Conservation (phyloP, 2,113 vertebrate genomes). For the Gopherus evgoodei region DNA sequence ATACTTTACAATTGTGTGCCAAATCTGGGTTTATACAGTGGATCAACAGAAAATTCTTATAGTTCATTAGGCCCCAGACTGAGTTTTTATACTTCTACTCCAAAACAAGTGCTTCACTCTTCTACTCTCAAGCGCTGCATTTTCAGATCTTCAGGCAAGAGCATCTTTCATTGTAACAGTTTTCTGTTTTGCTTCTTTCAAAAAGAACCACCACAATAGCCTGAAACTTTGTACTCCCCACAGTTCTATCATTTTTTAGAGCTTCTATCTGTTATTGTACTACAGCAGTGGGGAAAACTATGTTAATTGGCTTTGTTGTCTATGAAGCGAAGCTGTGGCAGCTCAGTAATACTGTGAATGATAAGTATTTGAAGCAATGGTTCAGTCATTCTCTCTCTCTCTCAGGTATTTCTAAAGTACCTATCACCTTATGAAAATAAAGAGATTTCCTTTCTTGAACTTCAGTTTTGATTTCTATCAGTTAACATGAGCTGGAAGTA, state of each 20-base stretch:
- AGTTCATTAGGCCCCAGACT: background rate
- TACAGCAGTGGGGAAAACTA: background rate
- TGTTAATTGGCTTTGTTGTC: background rate
- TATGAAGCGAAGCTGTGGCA: background rate
- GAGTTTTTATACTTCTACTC: background rate
- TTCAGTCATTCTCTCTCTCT: background rate
- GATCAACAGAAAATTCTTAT: background rate
- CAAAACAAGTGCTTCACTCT: background rate
- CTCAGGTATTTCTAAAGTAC: background rate
- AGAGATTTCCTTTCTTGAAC: background rate
- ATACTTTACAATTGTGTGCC: conserved; percentile 3
- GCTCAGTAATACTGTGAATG: background rate
- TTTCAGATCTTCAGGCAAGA: background rate
- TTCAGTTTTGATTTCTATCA: conserved; percentile 22
- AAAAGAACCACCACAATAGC: accelerated
- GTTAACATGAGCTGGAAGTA: background rate
- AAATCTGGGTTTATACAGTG: background rate
- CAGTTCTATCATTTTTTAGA: background rate
- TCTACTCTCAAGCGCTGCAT: accelerated
- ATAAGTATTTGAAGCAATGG: conserved; percentile 23
- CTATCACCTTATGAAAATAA: background rate
- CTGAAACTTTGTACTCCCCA: background rate
- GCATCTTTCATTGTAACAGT: background rate
- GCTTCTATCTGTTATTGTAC: accelerated
- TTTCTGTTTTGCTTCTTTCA: accelerated